Base-by-base conservation (phyloP, 2,113 vertebrate species). In the Propithecus coquereli region DNA sequence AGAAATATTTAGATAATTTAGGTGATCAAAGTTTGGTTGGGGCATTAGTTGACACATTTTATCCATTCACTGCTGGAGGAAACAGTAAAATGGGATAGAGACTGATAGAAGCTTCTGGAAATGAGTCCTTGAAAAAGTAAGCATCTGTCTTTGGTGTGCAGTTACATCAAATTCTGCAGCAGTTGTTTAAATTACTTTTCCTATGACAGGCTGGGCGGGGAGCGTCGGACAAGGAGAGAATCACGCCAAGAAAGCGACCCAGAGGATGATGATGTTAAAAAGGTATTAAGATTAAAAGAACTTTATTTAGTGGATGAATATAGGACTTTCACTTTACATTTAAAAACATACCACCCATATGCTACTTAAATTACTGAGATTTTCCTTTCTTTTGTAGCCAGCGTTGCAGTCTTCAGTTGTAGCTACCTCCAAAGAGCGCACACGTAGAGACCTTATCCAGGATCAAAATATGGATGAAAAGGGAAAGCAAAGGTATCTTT, bases 361-460 rank as follows among this genome's bases (percentile, higher is more conserved):
- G 16, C 63, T 89, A 82, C 34, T 11, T 90, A 54, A 95, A 27
- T 45, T 43, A 83, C 47, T 40, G 59, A 93, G 11, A 27, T 13
- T 87, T 76, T 96, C 70, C 70, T 93, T 96, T 93, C 80, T 63
- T 9, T 47, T 93, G 8, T 59, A 99, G 99, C 99, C 99, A 98
- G 99, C 99, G 95, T 99, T 99, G 99, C 99, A 99, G 98, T 99
- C 99, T 99, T 99, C 99, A 80, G 99, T 99, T 96, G 99, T 99
- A 98, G 99, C 99, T 99, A 99, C 99, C 99, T 99, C 99, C 99
- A 99, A 99, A 99, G 99, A 99, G 94, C 99, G 99, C 96, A 99
- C 99, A 68, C 99, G 99, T 98, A 99, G 99, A 99, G 99, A 99
- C 98, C 99, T 99, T 98, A 99, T 99, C 98, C 99, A 99, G 97